Percentiles rank a stretch among this genome's conserved stretches.
Evolutionary conservation across 2,113 vertebrate species (phyloP).

Genomic region (Tauraco erythrolophus): DNA sequence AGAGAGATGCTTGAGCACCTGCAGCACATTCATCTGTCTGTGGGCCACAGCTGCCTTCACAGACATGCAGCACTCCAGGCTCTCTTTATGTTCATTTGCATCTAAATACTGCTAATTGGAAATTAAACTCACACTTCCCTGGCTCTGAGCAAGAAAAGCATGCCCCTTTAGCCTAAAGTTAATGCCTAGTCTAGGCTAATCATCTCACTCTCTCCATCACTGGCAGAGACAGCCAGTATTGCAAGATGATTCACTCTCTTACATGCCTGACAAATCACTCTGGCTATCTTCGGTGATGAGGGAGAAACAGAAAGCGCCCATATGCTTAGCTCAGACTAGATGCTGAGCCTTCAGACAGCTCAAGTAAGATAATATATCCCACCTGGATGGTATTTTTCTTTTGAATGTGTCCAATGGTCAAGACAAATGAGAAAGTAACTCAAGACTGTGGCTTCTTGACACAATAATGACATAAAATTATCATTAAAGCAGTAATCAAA

Average conservation of each 20-base stretch:
- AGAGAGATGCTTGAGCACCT: neutral
- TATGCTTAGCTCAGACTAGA: neutral
- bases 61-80: neutral
- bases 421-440: neutral
- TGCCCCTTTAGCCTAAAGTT: neutral
- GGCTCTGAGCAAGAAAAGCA: neutral
- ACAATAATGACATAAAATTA: neutral
- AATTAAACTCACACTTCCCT: neutral
- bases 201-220: neutral
- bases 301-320: neutral
- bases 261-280: neutral
- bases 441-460: neutral
- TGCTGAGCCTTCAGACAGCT: neutral
- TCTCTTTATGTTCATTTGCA: slow-evolving; percentile 11
- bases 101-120: slow-evolving; percentile 6
- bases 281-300: neutral
- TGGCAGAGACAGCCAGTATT: neutral
- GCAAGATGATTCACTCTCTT: neutral
- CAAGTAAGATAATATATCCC: neutral
- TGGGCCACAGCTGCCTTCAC: slow-evolving; percentile 14
- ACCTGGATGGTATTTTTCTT: neutral
- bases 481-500: neutral
- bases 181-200: neutral
- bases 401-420: neutral
- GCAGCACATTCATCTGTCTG: neutral